phyloP scores from a whole-genome alignment of 2,113 vertebrate species.

The Thermophis baileyi region DNA sequence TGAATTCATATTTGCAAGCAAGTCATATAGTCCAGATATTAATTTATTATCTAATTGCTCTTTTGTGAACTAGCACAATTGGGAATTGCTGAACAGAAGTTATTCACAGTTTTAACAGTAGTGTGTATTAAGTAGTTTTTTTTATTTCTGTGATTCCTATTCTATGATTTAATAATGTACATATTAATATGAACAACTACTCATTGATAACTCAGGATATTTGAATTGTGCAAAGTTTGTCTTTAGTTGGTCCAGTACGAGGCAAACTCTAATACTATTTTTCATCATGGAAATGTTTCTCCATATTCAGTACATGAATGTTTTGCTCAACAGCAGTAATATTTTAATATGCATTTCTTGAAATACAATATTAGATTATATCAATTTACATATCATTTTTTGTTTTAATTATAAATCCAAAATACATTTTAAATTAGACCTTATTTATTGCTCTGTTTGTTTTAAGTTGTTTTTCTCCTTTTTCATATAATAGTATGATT shows the following conservation, averaged over 20 bases:
- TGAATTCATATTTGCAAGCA: not conserved
- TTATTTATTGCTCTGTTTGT: not conserved
- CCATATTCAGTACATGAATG: not conserved
- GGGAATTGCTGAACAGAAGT: not conserved
- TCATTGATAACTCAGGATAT: not conserved
- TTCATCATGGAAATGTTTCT: not conserved
- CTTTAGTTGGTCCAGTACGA: not conserved
- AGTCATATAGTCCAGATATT: not conserved
- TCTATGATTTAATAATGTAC: not conserved
- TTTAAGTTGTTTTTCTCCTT: not conserved
- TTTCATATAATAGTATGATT: not conserved
- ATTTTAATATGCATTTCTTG: not conserved
- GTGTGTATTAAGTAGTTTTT: not conserved
- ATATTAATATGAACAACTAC: not conserved
- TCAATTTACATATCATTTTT: not conserved
- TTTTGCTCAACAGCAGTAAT: not conserved
- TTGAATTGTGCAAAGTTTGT: not conserved
- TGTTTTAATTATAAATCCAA: not conserved
- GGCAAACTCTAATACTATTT: not conserved
- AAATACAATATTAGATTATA: not conserved
- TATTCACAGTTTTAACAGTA: not conserved
- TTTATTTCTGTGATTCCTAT: not conserved
- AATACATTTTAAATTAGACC: not conserved
- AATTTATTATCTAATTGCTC: not conserved
- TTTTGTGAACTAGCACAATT: not conserved